Base-by-base conservation (phyloP, 2,888 invertebrate species). In the Agonopterix arenella region DNA sequence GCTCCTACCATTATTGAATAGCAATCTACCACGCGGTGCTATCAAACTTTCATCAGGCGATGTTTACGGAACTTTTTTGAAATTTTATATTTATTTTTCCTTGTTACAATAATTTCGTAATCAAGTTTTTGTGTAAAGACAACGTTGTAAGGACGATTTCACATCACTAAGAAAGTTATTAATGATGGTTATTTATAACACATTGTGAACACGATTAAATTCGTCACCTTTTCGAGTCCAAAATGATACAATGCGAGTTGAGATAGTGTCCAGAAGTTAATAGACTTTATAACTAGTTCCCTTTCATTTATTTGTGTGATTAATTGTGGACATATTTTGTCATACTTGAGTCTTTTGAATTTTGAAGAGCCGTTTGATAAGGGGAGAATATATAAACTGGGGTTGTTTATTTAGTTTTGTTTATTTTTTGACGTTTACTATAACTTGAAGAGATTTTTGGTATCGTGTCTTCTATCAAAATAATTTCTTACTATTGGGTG, bases 261-360 rank as follows among this genome's bases (percentile, higher is more conserved):
- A 76, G 76, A 78, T 77, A 76, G 62, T 70, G 74, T 70, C 67
- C 63, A 57, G 50, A 45, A 71, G 68, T 68, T 73, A 74, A 78
- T 76, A 64, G 60, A 70, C 61, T 67, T 65, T 59, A 57, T 76
- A 76, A 77, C 68, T 61, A 75, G 68, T 67, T 68, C 57, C 62
- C 64, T 66, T 66, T 64, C 53, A 57, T 55, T 47, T 43, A 37
- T 46, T 50, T 54, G 49, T 36, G 11, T 40, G 44, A 52, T 47
- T 36, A 64, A 72, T 70, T 53, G 54, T 28, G 46, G 52, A 46
- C 65, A 67, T 68, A 68, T 68, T 67, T 68, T 56, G 55, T 55
- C 40, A 11, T 11, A 47, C 43, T 44, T 11, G 9, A 40, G 28
- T 36, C 47, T 48, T 52, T 51, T 49, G 51, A 44, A 51, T 47